Conservation (phyloP, 2,888 invertebrate species). For the Volucella bombylans region DNA sequence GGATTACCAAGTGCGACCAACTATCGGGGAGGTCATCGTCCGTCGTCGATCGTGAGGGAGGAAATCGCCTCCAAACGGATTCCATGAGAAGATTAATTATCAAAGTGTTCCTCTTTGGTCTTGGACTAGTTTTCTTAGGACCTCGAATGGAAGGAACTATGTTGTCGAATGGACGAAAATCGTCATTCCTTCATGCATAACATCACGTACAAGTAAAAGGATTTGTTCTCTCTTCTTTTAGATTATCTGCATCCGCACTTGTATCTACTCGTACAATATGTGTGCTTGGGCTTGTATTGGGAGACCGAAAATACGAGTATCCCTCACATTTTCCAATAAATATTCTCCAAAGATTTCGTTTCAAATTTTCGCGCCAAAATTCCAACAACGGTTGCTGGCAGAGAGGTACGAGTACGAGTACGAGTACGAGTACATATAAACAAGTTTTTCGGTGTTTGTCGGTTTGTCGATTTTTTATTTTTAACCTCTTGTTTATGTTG, state of each 20-base stretch:
- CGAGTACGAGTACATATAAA: slow-evolving; percentile 8
- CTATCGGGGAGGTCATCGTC: slow-evolving; percentile 16
- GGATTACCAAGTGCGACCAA: slow-evolving; percentile 31
- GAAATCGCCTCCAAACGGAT: not conserved
- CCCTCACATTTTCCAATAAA: slow-evolving; percentile 12
- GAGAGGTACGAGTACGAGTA: too few relatives aligned
- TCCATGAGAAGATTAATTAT: not conserved
- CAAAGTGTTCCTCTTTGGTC: too few relatives aligned
- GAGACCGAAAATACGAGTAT: slow-evolving; percentile 12
- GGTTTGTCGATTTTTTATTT: slow-evolving; percentile 1
- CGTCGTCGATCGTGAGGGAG: slow-evolving; percentile 11
- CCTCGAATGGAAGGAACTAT: too few relatives aligned
- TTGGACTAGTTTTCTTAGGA: too few relatives aligned
- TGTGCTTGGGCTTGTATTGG: not conserved
- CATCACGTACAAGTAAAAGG: too few relatives aligned
- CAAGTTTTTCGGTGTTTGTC: slow-evolving; percentile 25
- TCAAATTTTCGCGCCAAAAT: slow-evolving; percentile 55
- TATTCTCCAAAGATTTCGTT: slow-evolving; percentile 21
- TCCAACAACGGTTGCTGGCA: slow-evolving; percentile 21
- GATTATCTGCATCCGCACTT: too few relatives aligned
- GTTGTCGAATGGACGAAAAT: too few relatives aligned
- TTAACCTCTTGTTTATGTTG: slow-evolving; percentile 46
- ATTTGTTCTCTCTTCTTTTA: too few relatives aligned
- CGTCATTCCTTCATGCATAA: too few relatives aligned
- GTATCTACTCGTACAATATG: too few relatives aligned